Evolutionary conservation across 2,888 invertebrate species (phyloP), one percentile per base, ranked within the genome.

Genomic region (Eupithecia vulgata): DNA sequence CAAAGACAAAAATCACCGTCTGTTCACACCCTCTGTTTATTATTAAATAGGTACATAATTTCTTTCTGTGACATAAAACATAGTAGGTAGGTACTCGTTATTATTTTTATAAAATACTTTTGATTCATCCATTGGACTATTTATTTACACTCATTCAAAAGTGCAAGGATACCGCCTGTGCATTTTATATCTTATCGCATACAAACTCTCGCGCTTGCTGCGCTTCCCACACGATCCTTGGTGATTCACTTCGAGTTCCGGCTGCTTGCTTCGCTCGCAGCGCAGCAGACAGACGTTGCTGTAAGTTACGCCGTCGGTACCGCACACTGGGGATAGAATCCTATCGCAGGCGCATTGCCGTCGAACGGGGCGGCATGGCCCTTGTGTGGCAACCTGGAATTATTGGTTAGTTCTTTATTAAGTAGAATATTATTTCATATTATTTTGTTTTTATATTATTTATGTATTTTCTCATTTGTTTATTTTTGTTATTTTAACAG

Each of bases 281-380:
- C 70, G 68, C 65, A 78, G 61, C 48, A 42, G 10, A 21, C 78
- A 78, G 13, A 72, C 30, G 37, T 75, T 76, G 13, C 7, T 74
- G 62, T 78, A 78, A 1, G 75, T 78, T 5, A 72, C 61, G 1
- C 72, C 72, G 57, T 78, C 78, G 6, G 75, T 72, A 0, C 76
- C 78, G 21, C 78, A 78, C 0, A 76, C 72, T 0, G 78, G 76
- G 6, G 35, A 17, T 0, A 68, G 7, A 10, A 42, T 59, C 21
- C 17, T 34, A 4, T 10, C 37, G 40, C 76, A 76, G 3, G 15
- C 25, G 59, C 76, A 76, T 15, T 35, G 70, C 10, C 52, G 1
- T 37, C 6, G 64, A 15, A 21, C 7, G 5, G 61, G 61, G 1
- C 34, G 34, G 34, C 62, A 62, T 10, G 62, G 34, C 17, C 62